phyloP scores from a whole-genome alignment of 2,888 invertebrate species.

The Stramonita haemastoma region DNA sequence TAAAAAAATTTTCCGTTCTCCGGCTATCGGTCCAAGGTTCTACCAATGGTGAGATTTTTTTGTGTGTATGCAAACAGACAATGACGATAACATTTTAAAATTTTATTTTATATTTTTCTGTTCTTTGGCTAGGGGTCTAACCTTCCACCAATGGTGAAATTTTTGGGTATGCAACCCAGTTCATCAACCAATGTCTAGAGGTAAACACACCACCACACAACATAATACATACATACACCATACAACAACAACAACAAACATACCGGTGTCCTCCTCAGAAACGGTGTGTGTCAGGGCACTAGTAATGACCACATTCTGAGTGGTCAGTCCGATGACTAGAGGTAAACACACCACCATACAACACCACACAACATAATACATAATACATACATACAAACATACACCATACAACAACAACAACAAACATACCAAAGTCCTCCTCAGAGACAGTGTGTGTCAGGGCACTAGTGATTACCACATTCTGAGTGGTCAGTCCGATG shows the following conservation, averaged over 20 bases:
- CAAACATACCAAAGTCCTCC: slow-evolving; percentile 68
- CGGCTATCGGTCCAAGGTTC: no score
- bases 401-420: neutral
- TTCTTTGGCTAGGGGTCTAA: no score
- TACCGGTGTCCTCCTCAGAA: slow-evolving; percentile 70
- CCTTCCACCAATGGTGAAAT: no score
- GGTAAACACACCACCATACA: slow-evolving; percentile 54
- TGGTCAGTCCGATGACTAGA: slow-evolving; percentile 67
- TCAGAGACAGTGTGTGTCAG: slow-evolving; percentile 69
- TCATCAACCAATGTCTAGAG: no score
- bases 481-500: slow-evolving; percentile 61
- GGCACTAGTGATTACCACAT: slow-evolving; percentile 71
- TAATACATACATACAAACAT: neutral
- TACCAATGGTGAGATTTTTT: no score
- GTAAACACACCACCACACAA: neutral
- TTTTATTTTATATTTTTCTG: no score
- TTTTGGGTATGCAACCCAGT: no score
- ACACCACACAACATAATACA: neutral
- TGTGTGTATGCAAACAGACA: no score
- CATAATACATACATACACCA: neutral
- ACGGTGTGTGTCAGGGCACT: slow-evolving; percentile 71
- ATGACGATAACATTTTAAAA: no score
- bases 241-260: neutral
- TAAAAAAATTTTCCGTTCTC: no score
- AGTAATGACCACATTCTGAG: slow-evolving; percentile 70